phyloP scores from a whole-genome alignment of 2,113 vertebrate species.

The Ochotona curzoniae region DNA sequence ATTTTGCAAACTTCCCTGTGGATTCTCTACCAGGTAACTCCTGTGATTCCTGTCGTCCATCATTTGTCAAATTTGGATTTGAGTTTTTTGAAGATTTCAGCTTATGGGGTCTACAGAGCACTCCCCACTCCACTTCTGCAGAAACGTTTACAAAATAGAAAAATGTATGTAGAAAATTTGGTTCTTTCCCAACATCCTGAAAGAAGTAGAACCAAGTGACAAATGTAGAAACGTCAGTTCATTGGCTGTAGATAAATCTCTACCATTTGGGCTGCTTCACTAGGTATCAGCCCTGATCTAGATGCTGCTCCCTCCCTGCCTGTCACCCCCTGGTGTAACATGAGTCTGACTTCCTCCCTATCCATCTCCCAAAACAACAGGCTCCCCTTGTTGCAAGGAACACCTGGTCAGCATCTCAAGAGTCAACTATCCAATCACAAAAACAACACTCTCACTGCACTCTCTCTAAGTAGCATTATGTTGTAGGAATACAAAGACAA shows the following conservation, averaged over 20 bases:
- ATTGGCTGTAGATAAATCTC: not conserved
- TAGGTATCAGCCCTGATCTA: not conserved
- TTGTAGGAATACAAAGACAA: not conserved
- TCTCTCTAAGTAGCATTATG: not conserved
- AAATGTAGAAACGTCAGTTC: not conserved
- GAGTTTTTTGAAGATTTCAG: not conserved
- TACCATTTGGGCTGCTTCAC: not conserved
- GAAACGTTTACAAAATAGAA: not conserved
- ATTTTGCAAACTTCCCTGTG: not conserved
- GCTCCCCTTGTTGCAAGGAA: not conserved
- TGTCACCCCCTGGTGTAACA: not conserved
- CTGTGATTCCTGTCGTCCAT: not conserved
- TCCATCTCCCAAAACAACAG: not conserved
- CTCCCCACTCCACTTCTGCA: not conserved
- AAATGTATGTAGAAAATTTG: not conserved
- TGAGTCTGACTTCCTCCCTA: not conserved
- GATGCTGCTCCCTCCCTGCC: not conserved
- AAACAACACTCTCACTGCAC: not conserved
- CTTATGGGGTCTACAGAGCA: not conserved
- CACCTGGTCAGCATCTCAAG: not conserved
- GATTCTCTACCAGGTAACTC: not conserved
- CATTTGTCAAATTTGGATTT: not conserved
- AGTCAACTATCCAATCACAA: not conserved
- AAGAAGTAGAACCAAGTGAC: not conserved
- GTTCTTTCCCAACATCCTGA: not conserved